Evolutionary conservation across 2,888 invertebrate genomes (phyloP).

Genomic region (Hypsopygia costalis): DNA sequence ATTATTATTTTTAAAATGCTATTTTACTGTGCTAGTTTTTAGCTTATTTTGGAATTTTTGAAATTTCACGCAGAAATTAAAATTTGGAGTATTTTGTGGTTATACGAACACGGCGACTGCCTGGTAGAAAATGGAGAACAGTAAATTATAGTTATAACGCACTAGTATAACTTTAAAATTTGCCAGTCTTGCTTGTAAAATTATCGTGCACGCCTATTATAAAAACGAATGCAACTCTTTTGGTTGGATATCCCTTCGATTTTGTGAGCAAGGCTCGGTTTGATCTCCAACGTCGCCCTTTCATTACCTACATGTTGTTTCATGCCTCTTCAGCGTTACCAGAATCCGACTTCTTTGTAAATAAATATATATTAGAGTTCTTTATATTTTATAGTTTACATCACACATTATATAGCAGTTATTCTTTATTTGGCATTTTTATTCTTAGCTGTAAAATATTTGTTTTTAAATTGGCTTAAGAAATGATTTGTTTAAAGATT

Average conservation of each 20-base stretch:
- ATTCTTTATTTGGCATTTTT: slow-evolving; percentile 48
- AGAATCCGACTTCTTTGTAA: slow-evolving; percentile 55
- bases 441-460: slow-evolving; percentile 45
- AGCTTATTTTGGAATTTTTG: slow-evolving; percentile 29
- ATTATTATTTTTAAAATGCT: slow-evolving; percentile 33
- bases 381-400: slow-evolving; percentile 49
- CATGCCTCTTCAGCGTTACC: slow-evolving; percentile 48
- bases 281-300: too few species aligned
- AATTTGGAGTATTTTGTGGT: slow-evolving; percentile 18
- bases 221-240: not conserved
- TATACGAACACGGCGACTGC: slow-evolving; percentile 48
- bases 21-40: slow-evolving; percentile 49
- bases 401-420: slow-evolving; percentile 44
- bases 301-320: slow-evolving; percentile 8
- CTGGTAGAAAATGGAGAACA: slow-evolving; percentile 22
- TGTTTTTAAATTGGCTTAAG: slow-evolving; percentile 49
- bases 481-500: slow-evolving; percentile 40
- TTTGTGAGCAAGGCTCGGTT: too few species aligned
- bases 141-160: slow-evolving; percentile 43
- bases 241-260: too few species aligned
- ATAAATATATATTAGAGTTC: slow-evolving; percentile 60
- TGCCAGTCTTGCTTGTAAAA: slow-evolving; percentile 30
- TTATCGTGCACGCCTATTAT: slow-evolving; percentile 10
- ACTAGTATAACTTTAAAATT: slow-evolving; percentile 34
- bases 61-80: slow-evolving; percentile 8